These are phyloP conservation scores for Willisornis vidua DNA, from an alignment of 2,113 vertebrate genomes.

Conservation along the genomic window DNA sequence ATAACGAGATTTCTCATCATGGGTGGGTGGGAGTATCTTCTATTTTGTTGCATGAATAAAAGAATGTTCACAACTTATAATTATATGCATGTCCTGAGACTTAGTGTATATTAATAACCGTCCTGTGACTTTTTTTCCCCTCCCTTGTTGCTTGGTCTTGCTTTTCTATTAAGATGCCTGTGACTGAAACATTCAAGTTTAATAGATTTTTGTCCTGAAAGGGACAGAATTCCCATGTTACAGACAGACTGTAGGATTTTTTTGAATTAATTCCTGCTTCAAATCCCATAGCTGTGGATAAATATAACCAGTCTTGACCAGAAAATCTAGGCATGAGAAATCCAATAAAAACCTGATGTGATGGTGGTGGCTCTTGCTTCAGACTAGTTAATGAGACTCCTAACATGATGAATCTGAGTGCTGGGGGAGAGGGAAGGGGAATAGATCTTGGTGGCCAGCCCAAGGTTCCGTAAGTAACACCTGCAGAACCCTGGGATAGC, in stretches of 20 bases:
- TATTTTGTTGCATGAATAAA: conserved; percentile 31
- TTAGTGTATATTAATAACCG: conserved; percentile 61
- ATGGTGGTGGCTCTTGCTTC: background rate
- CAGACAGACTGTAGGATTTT: conserved; percentile 30
- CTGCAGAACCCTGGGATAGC: background rate
- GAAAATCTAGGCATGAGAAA: conserved; percentile 37
- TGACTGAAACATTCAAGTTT: conserved; percentile 48
- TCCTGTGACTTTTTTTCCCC: conserved; percentile 28
- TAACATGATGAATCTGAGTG: background rate
- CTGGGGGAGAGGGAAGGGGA: background rate
- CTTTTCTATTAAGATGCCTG: conserved; percentile 62
- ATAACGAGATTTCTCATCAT: background rate
- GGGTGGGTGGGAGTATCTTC: background rate
- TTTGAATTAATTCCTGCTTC: conserved; percentile 58
- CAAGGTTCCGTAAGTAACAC: background rate
- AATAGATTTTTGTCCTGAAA: conserved; percentile 65
- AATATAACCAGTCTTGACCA: conserved; percentile 64
- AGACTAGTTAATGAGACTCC: conserved; percentile 28
- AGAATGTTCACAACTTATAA: conserved; percentile 39
- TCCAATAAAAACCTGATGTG: conserved; percentile 32
- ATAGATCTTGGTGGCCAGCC: background rate
- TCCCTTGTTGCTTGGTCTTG: conserved; percentile 53
- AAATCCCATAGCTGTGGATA: conserved; percentile 61
- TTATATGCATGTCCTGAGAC: conserved; percentile 43
- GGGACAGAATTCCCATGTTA: conserved; percentile 45